Conservation (phyloP, 2,888 invertebrate species). For the Aleiodes alternator region DNA sequence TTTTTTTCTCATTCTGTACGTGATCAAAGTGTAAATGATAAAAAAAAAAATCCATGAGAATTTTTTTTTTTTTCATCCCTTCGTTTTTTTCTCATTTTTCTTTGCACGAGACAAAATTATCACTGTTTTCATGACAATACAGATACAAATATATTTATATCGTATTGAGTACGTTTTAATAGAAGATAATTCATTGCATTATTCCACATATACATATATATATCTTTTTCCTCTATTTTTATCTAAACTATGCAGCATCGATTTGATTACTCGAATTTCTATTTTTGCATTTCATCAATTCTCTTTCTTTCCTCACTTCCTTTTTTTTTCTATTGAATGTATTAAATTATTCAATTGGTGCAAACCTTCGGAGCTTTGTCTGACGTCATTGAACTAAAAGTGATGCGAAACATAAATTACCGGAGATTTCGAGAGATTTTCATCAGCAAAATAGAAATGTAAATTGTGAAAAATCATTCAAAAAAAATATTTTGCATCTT, state of each 20-base stretch:
- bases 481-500: too few relatives aligned
- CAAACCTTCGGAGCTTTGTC: neutral
- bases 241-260: neutral
- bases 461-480: too few relatives aligned
- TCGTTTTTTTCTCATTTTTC: neutral
- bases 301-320: neutral
- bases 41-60: neutral
- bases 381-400: too few relatives aligned
- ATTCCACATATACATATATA: too few relatives aligned
- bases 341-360: conserved; percentile 7
- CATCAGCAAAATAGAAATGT: too few relatives aligned
- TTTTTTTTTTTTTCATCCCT: neutral
- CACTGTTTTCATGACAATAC: too few relatives aligned
- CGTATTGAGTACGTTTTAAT: too few relatives aligned
- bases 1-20: neutral
- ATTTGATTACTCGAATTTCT: conserved; percentile 1
- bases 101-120: neutral
- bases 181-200: too few relatives aligned
- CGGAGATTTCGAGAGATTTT: too few relatives aligned
- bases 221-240: neutral
- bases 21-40: conserved; percentile 4
- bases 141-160: too few relatives aligned
- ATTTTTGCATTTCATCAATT: neutral
- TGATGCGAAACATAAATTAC: too few relatives aligned
- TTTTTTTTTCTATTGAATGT: neutral